phyloP scores from a whole-genome alignment of 2,888 invertebrate genomes.

The Agonum fuliginosum region DNA sequence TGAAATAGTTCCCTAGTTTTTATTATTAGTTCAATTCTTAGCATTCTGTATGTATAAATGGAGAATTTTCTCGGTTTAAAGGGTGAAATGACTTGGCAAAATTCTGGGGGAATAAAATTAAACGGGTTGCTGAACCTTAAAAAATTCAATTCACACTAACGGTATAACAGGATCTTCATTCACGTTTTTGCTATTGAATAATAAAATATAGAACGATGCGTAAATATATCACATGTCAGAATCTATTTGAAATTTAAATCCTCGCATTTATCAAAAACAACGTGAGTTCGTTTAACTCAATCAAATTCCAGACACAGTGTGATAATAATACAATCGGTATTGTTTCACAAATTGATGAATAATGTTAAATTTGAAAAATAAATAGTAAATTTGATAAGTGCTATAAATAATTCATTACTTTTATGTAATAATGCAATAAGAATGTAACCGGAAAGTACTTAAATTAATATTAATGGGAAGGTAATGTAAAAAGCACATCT shows the following conservation, averaged over 20 bases:
- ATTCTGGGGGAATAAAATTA: not conserved
- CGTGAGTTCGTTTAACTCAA: constrained; percentile 31
- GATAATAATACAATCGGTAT: constrained; percentile 12
- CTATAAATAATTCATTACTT: too few relatives aligned
- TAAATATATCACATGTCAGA: constrained; percentile 29
- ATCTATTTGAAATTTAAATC: constrained; percentile 41
- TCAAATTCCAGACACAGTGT: constrained; percentile 32
- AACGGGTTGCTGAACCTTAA: constrained; percentile 23
- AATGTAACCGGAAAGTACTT: too few relatives aligned
- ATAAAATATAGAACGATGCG: constrained; percentile 46
- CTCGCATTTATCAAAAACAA: constrained; percentile 1
- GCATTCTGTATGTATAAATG: too few relatives aligned
- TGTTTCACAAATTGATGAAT: constrained; percentile 31
- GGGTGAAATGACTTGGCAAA: not conserved
- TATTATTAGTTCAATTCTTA: too few relatives aligned
- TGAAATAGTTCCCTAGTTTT: too few relatives aligned
- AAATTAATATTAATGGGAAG: too few relatives aligned
- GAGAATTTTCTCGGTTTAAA: too few relatives aligned
- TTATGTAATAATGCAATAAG: too few relatives aligned
- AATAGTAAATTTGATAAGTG: too few relatives aligned
- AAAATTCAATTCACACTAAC: not conserved
- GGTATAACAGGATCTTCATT: constrained; percentile 20
- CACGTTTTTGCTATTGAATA: constrained; percentile 28
- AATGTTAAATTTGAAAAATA: too few relatives aligned
- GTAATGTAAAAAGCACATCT: too few relatives aligned